These are phyloP conservation scores for Pluvialis apricaria DNA, from an alignment of 2,113 vertebrate genomes.

Conservation along the genomic window DNA sequence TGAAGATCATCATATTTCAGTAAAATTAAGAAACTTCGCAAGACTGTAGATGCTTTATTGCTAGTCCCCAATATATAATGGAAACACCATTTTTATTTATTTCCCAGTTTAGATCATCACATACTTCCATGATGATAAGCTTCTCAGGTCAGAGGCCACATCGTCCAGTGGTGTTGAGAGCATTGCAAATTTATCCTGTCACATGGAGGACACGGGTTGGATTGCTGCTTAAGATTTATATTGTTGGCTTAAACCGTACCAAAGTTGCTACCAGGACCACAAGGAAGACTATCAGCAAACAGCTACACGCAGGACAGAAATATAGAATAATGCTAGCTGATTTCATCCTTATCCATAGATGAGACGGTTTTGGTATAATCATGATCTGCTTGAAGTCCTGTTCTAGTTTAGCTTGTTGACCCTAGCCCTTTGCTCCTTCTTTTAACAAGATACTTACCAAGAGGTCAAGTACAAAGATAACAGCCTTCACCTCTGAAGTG, in stretches of 20 bases:
- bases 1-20: background rate
- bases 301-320: background rate
- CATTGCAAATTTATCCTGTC: background rate
- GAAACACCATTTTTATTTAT: conserved; percentile 7
- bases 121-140: background rate
- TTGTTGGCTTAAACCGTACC: background rate
- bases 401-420: background rate
- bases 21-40: background rate
- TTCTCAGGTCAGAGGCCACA: background rate
- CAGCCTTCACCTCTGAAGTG: background rate
- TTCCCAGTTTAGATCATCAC: conserved; percentile 29
- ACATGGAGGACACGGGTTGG: background rate
- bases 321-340: background rate
- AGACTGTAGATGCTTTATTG: background rate
- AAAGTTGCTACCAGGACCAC: background rate
- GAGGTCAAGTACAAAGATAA: background rate
- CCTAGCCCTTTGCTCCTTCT: background rate
- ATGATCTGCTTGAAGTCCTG: background rate
- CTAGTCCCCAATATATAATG: background rate
- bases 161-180: background rate
- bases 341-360: background rate
- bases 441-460: background rate
- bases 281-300: background rate
- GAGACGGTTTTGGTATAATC: background rate
- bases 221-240: background rate